These are phyloP conservation scores for Leptobrachium leishanense DNA, from an alignment of 2,113 vertebrate species.

Conservation along the genomic window DNA sequence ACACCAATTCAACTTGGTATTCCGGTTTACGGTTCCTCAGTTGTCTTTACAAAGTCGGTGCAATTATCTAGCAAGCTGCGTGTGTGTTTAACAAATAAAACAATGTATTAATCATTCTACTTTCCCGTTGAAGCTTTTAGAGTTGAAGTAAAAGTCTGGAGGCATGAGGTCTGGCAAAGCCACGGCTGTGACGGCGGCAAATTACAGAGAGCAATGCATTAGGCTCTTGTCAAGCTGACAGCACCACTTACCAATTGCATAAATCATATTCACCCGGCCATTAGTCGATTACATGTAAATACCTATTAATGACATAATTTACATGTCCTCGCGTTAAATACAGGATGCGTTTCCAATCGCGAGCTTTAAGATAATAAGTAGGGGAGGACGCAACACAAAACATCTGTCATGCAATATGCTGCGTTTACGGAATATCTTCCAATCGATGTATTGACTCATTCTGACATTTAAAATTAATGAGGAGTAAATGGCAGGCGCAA, in stretches of 20 bases:
- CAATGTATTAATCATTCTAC: neutral
- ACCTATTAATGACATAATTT: constrained; percentile 34
- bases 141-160: neutral
- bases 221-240: neutral
- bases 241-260: constrained; percentile 17
- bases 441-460: constrained; percentile 62
- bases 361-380: constrained; percentile 57
- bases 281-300: constrained; percentile 38
- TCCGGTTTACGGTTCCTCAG: too few relatives aligned
- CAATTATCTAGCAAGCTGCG: neutral
- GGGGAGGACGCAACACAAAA: constrained; percentile 49
- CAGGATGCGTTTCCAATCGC: constrained; percentile 23
- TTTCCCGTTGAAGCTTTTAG: neutral
- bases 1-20: too few relatives aligned
- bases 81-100: neutral
- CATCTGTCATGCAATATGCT: constrained; percentile 64
- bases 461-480: constrained; percentile 64
- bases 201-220: neutral
- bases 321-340: constrained; percentile 43
- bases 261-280: neutral
- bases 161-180: neutral
- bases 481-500: constrained; percentile 64
- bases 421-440: constrained; percentile 59
- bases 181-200: neutral
- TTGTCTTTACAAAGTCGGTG: too few relatives aligned